A percentile compares a stretch with the other conserved stretches of the same genome.
Evolutionary conservation across 2,888 invertebrate species (phyloP).

Genomic region (Philereme vetulata): DNA sequence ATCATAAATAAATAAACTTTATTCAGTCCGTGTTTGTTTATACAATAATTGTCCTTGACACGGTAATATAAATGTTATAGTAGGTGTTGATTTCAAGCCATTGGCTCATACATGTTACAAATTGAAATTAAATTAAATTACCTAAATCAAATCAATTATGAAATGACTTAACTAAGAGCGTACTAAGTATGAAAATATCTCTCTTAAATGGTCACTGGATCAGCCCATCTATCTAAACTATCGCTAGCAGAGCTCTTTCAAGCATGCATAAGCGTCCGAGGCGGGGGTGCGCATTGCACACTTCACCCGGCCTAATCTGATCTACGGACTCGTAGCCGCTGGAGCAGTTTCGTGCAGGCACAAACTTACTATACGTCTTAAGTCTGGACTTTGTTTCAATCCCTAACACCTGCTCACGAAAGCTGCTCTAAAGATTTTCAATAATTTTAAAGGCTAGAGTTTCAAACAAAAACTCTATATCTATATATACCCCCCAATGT

Average conservation of each 20-base stretch:
- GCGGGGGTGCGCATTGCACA: not conserved
- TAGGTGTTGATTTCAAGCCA: too few relatives aligned
- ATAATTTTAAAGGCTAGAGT: constrained; percentile 32
- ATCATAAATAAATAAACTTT: too few relatives aligned
- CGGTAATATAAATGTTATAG: too few relatives aligned
- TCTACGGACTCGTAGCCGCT: constrained; percentile 7
- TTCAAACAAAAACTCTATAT: constrained; percentile 4
- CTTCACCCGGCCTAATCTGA: constrained; percentile 8
- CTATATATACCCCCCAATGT: not conserved
- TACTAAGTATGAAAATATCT: too few relatives aligned
- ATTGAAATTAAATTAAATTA: too few relatives aligned
- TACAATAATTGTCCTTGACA: too few relatives aligned
- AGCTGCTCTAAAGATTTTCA: constrained; percentile 14
- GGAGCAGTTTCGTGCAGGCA: constrained; percentile 14
- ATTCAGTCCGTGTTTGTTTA: too few relatives aligned
- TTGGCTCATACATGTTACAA: too few relatives aligned
- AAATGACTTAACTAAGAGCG: too few relatives aligned
- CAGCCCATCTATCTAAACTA: not conserved
- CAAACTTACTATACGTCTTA: constrained; percentile 15
- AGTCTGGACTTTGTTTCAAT: constrained; percentile 24
- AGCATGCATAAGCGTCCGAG: not conserved
- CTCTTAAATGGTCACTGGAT: not conserved
- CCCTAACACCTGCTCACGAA: constrained; percentile 21
- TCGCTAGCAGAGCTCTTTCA: not conserved
- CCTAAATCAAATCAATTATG: too few relatives aligned